These are phyloP conservation scores for Aphodius sticticus DNA, from an alignment of 2,888 invertebrate species.

Conservation along the genomic window DNA sequence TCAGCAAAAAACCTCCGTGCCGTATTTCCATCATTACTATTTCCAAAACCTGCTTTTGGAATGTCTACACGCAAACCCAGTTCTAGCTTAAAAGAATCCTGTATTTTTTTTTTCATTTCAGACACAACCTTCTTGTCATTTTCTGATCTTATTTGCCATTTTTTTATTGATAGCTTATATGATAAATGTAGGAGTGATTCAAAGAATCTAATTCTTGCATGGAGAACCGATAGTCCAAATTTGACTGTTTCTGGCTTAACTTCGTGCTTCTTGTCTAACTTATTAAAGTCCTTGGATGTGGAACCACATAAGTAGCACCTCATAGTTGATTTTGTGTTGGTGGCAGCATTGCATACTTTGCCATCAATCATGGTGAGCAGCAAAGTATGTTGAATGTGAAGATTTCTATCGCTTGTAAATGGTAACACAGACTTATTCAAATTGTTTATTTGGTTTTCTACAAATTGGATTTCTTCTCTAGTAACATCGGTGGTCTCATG, in stretches of 20 bases:
- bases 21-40: conserved; percentile 50
- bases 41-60: conserved; percentile 48
- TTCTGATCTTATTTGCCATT: conserved; percentile 46
- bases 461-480: conserved; percentile 43
- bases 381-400: conserved; percentile 34
- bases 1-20: conserved; percentile 45
- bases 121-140: conserved; percentile 31
- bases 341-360: conserved; percentile 47
- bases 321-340: conserved; percentile 43
- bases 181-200: conserved; percentile 49
- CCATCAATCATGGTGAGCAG: conserved; percentile 47
- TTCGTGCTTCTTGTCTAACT: conserved; percentile 35
- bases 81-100: conserved; percentile 40
- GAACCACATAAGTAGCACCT: conserved; percentile 46
- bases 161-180: conserved; percentile 49
- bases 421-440: conserved; percentile 28
- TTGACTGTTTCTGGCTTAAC: conserved; percentile 41
- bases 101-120: conserved; percentile 36
- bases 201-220: conserved; percentile 49
- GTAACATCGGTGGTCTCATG: conserved; percentile 46
- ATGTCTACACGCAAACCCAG: conserved; percentile 48
- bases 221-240: conserved; percentile 49
- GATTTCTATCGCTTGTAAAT: neutral
- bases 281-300: conserved; percentile 45
- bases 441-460: conserved; percentile 34